A percentile compares a stretch with the other conserved stretches of the same genome.
Evolutionary conservation across 2,797 vertebrate species (phyloP).

Genomic region (Sphaeramia orbicularis): DNA sequence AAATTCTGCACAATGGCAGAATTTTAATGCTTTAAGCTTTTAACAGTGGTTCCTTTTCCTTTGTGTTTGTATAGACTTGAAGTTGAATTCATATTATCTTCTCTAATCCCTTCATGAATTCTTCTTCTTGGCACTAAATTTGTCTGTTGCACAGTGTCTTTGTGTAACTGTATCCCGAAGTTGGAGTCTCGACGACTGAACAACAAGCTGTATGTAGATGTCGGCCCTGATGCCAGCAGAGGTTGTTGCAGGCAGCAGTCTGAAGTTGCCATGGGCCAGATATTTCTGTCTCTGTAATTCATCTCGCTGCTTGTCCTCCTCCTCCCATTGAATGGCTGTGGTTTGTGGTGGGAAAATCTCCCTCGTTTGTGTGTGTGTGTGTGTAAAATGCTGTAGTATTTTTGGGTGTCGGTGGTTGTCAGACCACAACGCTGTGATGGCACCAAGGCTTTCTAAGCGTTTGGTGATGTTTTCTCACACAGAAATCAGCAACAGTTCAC

Average conservation of each 20-base stretch:
- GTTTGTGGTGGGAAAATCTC: constrained; percentile 80
- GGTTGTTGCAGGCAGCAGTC: constrained; percentile 53
- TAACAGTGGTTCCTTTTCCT: neutral
- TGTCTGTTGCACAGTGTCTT: neutral
- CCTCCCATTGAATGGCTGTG: constrained; percentile 81
- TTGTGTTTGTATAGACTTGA: neutral
- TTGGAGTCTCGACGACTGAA: constrained; percentile 9
- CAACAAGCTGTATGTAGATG: constrained; percentile 11
- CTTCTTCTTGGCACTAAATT: constrained; percentile 1
- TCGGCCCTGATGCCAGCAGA: constrained; percentile 52
- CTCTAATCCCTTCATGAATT: neutral
- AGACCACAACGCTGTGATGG: constrained; percentile 57
- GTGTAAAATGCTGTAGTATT: constrained; percentile 64
- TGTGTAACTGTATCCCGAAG: constrained; percentile 7
- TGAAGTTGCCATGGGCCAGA: constrained; percentile 67
- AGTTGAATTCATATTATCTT: neutral
- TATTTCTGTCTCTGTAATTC: constrained; percentile 82
- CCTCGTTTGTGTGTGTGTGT: constrained; percentile 37
- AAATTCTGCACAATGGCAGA: neutral
- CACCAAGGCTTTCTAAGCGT: constrained; percentile 37
- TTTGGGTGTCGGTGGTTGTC: constrained; percentile 72
- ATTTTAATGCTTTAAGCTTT: neutral
- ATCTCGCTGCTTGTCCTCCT: constrained; percentile 65
- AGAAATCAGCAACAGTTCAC: constrained; percentile 33
- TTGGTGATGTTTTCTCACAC: constrained; percentile 54